Conservation (phyloP, 2,797 vertebrate species). For the Sebastes minor region DNA sequence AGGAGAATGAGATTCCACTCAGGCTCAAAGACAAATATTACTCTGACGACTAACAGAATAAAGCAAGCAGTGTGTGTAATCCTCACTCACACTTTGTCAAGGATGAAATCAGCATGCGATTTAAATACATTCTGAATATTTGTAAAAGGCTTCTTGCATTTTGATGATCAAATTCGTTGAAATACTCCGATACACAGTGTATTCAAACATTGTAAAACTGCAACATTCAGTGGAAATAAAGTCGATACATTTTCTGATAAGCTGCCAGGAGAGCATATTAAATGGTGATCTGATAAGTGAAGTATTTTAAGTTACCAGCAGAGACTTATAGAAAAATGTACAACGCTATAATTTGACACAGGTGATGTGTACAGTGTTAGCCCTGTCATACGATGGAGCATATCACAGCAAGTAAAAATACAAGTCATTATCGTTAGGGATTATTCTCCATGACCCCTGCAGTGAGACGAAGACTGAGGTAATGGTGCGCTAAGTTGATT, state of each 20-base stretch:
- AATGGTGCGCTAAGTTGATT: conserved; percentile 64
- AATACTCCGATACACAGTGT: conserved; percentile 10
- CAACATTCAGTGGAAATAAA: conserved; percentile 1
- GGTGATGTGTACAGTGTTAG: not conserved
- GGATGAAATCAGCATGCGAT: conserved; percentile 41
- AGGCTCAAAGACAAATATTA: conserved; percentile 68
- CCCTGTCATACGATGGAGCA: not conserved
- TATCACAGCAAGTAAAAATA: conserved; percentile 22
- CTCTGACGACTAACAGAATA: conserved; percentile 63
- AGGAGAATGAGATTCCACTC: conserved; percentile 72
- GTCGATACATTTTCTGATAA: conserved; percentile 25
- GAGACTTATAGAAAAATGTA: not conserved
- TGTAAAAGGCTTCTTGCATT: conserved; percentile 43
- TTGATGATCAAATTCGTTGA: conserved; percentile 23
- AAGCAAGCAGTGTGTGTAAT: conserved; percentile 47
- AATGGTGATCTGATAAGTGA: conserved; percentile 16
- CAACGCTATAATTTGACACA: not conserved
- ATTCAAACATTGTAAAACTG: conserved; percentile 16
- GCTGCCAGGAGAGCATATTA: not conserved
- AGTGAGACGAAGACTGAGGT: conserved; percentile 44
- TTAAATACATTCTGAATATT: conserved; percentile 50
- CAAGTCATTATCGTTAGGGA: conserved; percentile 24
- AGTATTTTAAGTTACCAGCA: not conserved
- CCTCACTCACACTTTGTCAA: conserved; percentile 42
- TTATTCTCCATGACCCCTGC: conserved; percentile 34